phyloP scores from a whole-genome alignment of 2,888 invertebrate species.

The Drosophila borealis region DNA sequence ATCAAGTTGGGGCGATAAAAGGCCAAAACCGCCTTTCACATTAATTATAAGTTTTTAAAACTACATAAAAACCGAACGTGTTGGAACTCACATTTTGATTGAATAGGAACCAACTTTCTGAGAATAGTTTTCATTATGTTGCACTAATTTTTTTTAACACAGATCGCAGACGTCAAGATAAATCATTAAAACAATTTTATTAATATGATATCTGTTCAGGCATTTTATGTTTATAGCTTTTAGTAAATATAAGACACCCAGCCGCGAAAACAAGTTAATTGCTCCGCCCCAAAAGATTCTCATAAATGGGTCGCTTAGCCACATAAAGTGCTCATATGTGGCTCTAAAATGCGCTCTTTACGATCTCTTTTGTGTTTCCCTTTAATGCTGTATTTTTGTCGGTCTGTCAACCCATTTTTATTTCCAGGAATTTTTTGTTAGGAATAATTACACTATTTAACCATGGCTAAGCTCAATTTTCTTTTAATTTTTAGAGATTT shows the following conservation, averaged over 20 bases:
- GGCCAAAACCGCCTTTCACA: constrained; percentile 63
- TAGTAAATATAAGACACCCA: constrained; percentile 41
- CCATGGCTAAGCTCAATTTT: constrained; percentile 16
- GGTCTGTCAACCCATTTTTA: constrained; percentile 35
- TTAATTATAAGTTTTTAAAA: constrained; percentile 79
- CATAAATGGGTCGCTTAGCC: constrained; percentile 52
- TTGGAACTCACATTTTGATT: constrained; percentile 72
- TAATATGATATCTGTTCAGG: constrained; percentile 48
- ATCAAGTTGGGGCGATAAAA: constrained; percentile 73
- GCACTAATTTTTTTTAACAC: constrained; percentile 53
- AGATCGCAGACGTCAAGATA: constrained; percentile 44
- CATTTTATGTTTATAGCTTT: constrained; percentile 10
- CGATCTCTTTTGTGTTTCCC: constrained; percentile 27
- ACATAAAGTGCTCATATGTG: constrained; percentile 34
- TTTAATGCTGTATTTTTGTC: constrained; percentile 66
- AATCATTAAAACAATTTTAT: constrained; percentile 72
- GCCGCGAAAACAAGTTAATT: constrained; percentile 47
- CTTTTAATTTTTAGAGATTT: constrained; percentile 29
- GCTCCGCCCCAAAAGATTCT: constrained; percentile 28
- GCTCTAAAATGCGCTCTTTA: constrained; percentile 33
- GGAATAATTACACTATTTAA: constrained; percentile 57
- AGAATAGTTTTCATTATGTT: constrained; percentile 76
- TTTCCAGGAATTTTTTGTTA: constrained; percentile 43
- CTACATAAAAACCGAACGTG: constrained; percentile 52
- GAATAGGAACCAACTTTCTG: constrained; percentile 56